A percentile compares a stretch with the other conserved stretches of the same genome.
phyloP scores from a whole-genome alignment of 2,797 vertebrate genomes.

The Atherinosoma microstoma region DNA sequence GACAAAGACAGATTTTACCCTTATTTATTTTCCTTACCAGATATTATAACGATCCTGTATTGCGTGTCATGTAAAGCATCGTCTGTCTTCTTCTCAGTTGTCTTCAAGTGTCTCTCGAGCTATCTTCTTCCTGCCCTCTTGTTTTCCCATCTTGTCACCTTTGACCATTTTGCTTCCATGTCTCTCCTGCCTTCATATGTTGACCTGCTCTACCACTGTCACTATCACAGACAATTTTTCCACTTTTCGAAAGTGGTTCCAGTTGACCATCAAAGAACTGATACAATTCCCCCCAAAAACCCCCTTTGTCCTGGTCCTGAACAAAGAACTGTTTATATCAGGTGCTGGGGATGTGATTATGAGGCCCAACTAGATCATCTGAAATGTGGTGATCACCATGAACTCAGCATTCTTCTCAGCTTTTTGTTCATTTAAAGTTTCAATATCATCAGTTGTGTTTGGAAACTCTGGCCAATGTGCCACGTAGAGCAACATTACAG shows the following conservation, averaged over 20 bases:
- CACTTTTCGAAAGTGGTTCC: neutral
- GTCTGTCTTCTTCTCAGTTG: conserved; percentile 35
- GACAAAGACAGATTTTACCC: conserved; percentile 59
- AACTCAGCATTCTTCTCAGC: neutral
- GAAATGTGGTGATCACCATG: neutral
- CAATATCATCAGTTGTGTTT: neutral
- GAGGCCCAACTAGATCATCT: neutral
- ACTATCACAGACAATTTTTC: neutral
- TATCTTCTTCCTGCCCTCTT: conserved; percentile 43
- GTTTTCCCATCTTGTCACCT: conserved; percentile 60
- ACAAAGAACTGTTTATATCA: neutral
- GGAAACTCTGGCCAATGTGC: neutral
- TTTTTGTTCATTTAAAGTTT: neutral
- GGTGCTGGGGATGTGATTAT: neutral
- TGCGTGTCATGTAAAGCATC: conserved; percentile 8
- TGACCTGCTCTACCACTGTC: conserved; percentile 44
- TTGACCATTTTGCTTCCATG: conserved; percentile 37
- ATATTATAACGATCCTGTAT: conserved; percentile 38
- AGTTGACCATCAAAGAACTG: no score
- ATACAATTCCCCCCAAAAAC: neutral
- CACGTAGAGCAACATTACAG: neutral
- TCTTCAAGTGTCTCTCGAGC: conserved; percentile 57
- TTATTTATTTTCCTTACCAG: conserved; percentile 60
- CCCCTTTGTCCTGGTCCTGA: neutral
- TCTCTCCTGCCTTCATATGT: conserved; percentile 28